Percentiles rank a stretch among this genome's conserved stretches.
phyloP scores from a whole-genome alignment of 2,113 vertebrate species.

The Chauna torquata region DNA sequence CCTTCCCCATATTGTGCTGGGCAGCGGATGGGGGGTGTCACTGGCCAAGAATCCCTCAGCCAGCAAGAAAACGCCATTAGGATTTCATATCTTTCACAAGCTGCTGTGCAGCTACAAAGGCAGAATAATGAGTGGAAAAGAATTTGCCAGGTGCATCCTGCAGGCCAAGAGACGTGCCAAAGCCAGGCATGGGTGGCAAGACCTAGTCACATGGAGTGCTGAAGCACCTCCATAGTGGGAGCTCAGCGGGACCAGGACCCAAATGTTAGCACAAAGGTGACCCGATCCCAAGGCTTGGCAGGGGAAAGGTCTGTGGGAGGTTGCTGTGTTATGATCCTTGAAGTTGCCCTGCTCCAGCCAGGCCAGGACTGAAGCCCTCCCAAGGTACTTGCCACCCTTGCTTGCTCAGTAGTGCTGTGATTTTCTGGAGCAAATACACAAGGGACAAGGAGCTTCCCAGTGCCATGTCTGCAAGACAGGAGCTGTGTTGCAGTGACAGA shows the following conservation, averaged over 20 bases:
- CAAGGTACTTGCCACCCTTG: background rate
- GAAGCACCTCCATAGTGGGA: background rate
- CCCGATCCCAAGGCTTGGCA: background rate
- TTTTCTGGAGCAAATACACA: background rate
- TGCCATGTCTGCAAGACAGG: background rate
- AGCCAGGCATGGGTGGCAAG: background rate
- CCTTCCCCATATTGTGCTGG: slow-evolving; percentile 21
- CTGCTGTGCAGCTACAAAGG: background rate
- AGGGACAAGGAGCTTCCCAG: background rate
- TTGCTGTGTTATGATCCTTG: background rate
- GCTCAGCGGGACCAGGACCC: background rate
- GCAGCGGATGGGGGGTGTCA: background rate
- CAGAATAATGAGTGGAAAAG: background rate
- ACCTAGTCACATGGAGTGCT: rapidly evolving
- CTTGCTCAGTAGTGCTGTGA: background rate
- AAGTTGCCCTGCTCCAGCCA: background rate
- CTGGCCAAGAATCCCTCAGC: background rate
- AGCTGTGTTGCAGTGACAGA: background rate
- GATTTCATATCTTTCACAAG: background rate
- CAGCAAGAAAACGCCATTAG: background rate
- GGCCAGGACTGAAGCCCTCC: background rate
- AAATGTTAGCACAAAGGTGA: background rate
- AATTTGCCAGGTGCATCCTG: slow-evolving; percentile 9
- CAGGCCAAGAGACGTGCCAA: background rate
- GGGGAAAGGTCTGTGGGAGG: background rate